Evolutionary conservation across 2,888 invertebrate genomes (phyloP).

Genomic region (Chromoteleia sp.): DNA sequence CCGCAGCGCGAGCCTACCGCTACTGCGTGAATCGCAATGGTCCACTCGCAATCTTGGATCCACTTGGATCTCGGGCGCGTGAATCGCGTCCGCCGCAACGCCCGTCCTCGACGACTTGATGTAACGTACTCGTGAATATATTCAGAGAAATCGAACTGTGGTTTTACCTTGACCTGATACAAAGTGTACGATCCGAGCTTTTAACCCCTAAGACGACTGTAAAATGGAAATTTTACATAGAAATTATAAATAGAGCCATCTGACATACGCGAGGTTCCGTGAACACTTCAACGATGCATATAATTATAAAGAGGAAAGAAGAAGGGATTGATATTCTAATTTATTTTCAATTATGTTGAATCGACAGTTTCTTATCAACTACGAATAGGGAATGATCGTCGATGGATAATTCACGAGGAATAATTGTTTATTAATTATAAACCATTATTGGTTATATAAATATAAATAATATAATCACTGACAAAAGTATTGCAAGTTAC

Average conservation of each 20-base stretch:
- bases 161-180: conserved; percentile 53
- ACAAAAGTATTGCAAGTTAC: too few relatives aligned
- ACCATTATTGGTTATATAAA: too few relatives aligned
- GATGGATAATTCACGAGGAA: too few relatives aligned
- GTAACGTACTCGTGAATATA: conserved; percentile 43
- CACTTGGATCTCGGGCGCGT: conserved; percentile 52
- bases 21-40: conserved; percentile 75
- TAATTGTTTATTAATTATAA: too few relatives aligned
- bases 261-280: neutral
- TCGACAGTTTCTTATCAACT: too few relatives aligned
- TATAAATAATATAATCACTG: too few relatives aligned
- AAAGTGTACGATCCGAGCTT: conserved; percentile 23
- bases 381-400: too few relatives aligned
- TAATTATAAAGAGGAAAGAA: too few relatives aligned
- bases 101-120: conserved; percentile 9
- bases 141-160: conserved; percentile 40
- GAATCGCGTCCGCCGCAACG: conserved; percentile 19
- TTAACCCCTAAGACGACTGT: conserved; percentile 28
- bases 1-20: conserved; percentile 80
- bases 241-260: conserved; percentile 35
- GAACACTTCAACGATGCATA: neutral
- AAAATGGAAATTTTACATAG: too few relatives aligned
- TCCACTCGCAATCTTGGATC: conserved; percentile 59
- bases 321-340: too few relatives aligned
- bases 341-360: too few relatives aligned